phyloP scores from a whole-genome alignment of 2,888 invertebrate species.

The Orthosia gracilis region DNA sequence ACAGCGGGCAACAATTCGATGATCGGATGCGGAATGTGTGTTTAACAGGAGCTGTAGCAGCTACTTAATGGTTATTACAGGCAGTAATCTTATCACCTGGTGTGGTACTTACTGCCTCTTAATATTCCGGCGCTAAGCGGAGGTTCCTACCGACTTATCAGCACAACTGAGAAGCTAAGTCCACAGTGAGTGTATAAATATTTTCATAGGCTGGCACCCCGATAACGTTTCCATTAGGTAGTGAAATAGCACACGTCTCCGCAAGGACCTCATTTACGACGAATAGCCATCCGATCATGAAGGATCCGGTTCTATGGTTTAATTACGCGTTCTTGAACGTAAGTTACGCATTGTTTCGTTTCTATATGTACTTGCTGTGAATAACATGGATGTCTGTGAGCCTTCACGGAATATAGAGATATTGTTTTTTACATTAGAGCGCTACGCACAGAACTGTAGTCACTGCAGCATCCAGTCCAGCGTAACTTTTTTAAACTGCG shows the following conservation, averaged over 20 bases:
- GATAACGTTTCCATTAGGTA: conserved; percentile 77
- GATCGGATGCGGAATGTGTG: conserved; percentile 26
- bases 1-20: conserved; percentile 26
- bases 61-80: conserved; percentile 54
- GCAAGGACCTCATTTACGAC: conserved; percentile 84
- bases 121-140: conserved; percentile 38
- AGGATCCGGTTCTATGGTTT: conserved; percentile 81
- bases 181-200: conserved; percentile 49
- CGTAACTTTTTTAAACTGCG: conserved; percentile 28
- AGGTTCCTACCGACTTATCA: conserved; percentile 44
- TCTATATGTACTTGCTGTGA: conserved; percentile 71
- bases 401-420: conserved; percentile 62
- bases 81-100: conserved; percentile 58
- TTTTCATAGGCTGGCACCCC: conserved; percentile 71
- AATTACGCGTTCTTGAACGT: conserved; percentile 80
- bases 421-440: conserved; percentile 56
- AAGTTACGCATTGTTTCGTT: conserved; percentile 75
- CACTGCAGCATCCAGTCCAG: conserved; percentile 11
- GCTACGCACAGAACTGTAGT: conserved; percentile 30
- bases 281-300: conserved; percentile 76
- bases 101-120: conserved; percentile 51
- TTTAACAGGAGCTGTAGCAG: conserved; percentile 42
- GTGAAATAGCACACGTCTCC: conserved; percentile 79
- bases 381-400: conserved; percentile 65
- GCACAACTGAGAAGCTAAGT: conserved; percentile 37